Base-by-base conservation (phyloP, 1,140 invertebrate genomes). In the Drosophila neocordata region DNA sequence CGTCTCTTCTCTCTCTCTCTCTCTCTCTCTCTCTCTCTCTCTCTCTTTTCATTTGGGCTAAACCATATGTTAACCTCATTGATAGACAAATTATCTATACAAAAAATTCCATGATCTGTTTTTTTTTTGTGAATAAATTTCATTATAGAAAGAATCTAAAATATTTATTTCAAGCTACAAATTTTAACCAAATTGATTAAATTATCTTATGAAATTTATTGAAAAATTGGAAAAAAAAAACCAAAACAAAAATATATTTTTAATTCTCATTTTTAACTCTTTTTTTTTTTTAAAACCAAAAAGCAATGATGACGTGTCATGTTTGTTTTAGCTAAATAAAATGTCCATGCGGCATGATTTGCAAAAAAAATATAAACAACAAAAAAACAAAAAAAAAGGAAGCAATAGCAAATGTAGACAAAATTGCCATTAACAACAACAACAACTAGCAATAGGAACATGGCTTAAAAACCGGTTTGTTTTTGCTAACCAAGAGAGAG, bases 281-380 rank as follows among this genome's bases (percentile, higher is more conserved):
- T 31, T 6, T 7, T 7, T 6, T 6, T 31, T 31, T 7, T 6
- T 6, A 31, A 7, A 31, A 3, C 0, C 27, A 7, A 1, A 31
- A 7, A 31, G 27, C n/a, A 56, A 56, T 13, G 27, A 38, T 35
- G 1, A 62, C 34, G 20, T 56, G 53, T 53, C 58, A 37, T 63
- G 31, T 59, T 37, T 65, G 38, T 41, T 65, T 76, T 58, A n/a
- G 37, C 41, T 63, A 69, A 70, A 72, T 53, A 62, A 53, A 52
- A 55, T 79, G 79, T 48, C 58, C 63, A 88, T 35, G 67, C 72
- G 22, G 76, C 83, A 87, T 87, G 83, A 87, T 52, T 73, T 65
- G 81, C 73, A 73, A 70, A 66, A 75, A 57, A 69, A 11, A 55
- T n/a, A 59, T 15, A 22, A 41, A n/a, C 51, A 35, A 8, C 63